Evolutionary conservation across 2,888 invertebrate genomes (phyloP).

Genomic region (Stenchaetothrips biformis): DNA sequence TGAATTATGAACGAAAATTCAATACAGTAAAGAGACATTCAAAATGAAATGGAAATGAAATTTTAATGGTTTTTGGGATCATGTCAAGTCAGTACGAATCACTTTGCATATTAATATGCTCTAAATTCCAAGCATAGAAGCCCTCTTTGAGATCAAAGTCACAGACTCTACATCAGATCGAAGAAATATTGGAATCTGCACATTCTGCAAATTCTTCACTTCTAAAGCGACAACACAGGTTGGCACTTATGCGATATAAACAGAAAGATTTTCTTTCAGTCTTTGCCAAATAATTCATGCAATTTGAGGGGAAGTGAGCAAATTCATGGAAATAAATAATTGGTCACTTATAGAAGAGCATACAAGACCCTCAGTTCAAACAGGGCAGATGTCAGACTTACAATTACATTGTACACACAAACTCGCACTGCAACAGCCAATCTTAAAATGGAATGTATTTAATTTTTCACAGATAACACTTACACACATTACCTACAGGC

Average conservation of each 20-base stretch:
- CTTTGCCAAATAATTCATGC: neutral
- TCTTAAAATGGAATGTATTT: slow-evolving; percentile 18
- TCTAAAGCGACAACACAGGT: neutral
- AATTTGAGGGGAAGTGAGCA: neutral
- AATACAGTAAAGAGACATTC: neutral
- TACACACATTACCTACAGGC: neutral
- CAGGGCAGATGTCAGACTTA: neutral
- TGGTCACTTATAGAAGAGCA: neutral
- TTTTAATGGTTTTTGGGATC: neutral
- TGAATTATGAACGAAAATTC: neutral
- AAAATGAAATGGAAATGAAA: neutral
- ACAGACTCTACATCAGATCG: neutral
- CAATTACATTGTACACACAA: neutral
- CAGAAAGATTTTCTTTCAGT: neutral
- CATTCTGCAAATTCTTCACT: neutral
- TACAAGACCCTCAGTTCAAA: neutral
- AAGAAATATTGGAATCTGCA: neutral
- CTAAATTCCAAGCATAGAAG: neutral
- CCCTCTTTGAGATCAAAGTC: slow-evolving; percentile 20
- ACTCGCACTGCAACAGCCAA: neutral
- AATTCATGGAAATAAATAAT: neutral
- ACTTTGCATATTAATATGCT: neutral
- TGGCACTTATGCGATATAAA: neutral
- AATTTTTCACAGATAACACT: slow-evolving; percentile 6
- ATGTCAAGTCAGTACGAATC: neutral